Evolutionary conservation across 2,113 vertebrate species (phyloP), one percentile per base, ranked within the genome.

Genomic region (Mesembrinibis cayennensis): DNA sequence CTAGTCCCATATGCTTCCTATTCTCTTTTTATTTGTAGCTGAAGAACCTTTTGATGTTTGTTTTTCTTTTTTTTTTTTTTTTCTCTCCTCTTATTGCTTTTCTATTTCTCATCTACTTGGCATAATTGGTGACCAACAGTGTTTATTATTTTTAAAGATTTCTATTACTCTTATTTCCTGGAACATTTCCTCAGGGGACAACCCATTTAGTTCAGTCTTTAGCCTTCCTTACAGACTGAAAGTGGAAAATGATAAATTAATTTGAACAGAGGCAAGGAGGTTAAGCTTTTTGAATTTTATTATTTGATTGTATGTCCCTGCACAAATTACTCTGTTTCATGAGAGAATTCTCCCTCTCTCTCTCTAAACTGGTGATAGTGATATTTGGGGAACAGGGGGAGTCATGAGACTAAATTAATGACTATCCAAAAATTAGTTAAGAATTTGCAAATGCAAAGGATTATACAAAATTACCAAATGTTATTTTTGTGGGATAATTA

Each of bases 211-310:
- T 87, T 90, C 69, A 66, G 38, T 27, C 53, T 72, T 36, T 76
- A 92, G 44, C 58, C 36, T 89, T 96, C 45, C 71, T 90, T 95
- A 87, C 67, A 80, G 40, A 42, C 23, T 67, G 73, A 82, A 87
- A 93, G 47, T 86, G 81, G 83, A 94, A 93, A 88, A 83, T 84
- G 59, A 74, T 81, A 78, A 89, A 82, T 73, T 78, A 80, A 94
- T 89, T 94, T 89, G 38, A 87, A 81, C 44, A 76, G 70, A 74
- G 18, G 11, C 66, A 83, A 78, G 42, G 70, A 94, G 49, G 40
- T 85, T 79, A 87, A 47, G 73, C 29, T 79, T 82, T 80, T 79
- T 91, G 56, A 84, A 84, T 82, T 82, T 89, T 81, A 91, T 93
- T 89, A 79, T 56, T 93, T 93, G 50, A 62, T 94, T 76, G 10